phyloP scores from a whole-genome alignment of 1,140 invertebrate genomes.

The Diachasma alloeum region DNA sequence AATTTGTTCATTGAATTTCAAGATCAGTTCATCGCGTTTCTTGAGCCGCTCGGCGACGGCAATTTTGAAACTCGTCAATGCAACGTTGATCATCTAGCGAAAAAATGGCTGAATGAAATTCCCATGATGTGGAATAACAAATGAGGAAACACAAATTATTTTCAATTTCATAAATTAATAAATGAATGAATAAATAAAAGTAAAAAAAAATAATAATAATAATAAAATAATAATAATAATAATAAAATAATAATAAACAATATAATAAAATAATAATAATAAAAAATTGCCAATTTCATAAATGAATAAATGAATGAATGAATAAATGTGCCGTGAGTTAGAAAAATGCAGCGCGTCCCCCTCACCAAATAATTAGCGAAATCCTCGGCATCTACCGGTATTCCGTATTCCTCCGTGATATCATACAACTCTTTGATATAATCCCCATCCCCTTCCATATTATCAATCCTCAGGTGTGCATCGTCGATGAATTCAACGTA shows the following conservation, averaged over 20 bases:
- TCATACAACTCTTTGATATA: conserved; percentile 78
- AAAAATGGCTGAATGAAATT: too few species aligned
- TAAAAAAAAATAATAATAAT: too few species aligned
- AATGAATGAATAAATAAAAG: too few species aligned
- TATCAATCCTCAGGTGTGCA: conserved; percentile 69
- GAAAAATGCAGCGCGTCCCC: not conserved
- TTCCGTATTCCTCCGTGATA: conserved; percentile 76
- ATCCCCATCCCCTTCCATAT: conserved; percentile 71
- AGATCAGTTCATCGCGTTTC: conserved; percentile 65
- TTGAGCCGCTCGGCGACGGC: conserved; percentile 67
- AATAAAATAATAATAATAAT: too few species aligned
- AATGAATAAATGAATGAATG: too few species aligned
- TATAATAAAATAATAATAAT: too few species aligned
- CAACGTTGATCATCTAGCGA: conserved; percentile 45
- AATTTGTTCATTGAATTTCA: conserved; percentile 68
- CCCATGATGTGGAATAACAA: too few species aligned
- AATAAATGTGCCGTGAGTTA: too few species aligned
- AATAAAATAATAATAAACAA: too few species aligned
- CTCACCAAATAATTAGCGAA: conserved; percentile 70
- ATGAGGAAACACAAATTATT: too few species aligned
- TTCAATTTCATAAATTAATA: too few species aligned
- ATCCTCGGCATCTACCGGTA: conserved; percentile 70
- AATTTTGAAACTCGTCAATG: conserved; percentile 52
- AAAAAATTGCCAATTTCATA: too few species aligned
- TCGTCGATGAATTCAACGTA: conserved; percentile 76